Evolutionary conservation across 2,888 invertebrate genomes (phyloP), one percentile per base, ranked within the genome.

Genomic region (Cactoblastis cactorum): DNA sequence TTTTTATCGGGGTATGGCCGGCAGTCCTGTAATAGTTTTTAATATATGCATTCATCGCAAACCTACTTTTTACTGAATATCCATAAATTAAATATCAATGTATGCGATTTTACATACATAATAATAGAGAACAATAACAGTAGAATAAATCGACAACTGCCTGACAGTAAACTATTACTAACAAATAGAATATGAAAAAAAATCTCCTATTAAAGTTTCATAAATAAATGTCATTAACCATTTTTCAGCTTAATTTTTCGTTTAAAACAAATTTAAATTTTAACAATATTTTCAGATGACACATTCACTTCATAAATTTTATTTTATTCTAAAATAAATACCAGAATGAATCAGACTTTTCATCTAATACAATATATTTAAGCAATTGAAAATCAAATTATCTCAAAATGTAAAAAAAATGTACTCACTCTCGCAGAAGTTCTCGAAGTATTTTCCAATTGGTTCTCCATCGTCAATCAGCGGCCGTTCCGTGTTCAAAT

Each of bases 401-500:
- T n/a, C n/a, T n/a, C n/a, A 8, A 8, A 9, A 28, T 28, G 22
- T 9, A 28, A 6, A 28, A 9, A 37, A 53, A 45, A 48, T 4
- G 53, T 69, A 90, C 94, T 93, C 84, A 95, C 96, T 97, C 76
- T 96, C 96, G 76, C 97, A 98, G 78, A 93, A 92, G 80, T 97
- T 97, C 82, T 98, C 97, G 74, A 93, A 95, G 81, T 97, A 98
- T 60, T 94, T 93, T 34, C 97, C 97, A 53, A 96, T 94, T 11
- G 96, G 93, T 72, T 96, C 96, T 6, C 97, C 97, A 62, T 96
- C 96, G 75, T 97, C 97, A 59, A 97, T 95, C 33, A 97, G 91
- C 0, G 97, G 97, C 58, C 97, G 90, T 71, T 97, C 97, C 2
- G 95, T 96, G 68, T 96, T 97, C 58, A 96, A 89, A 74, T 96